Evolutionary conservation across 2,797 vertebrate genomes (phyloP), one percentile per base, ranked within the genome.

Genomic region (Pagetopsis macropterus): DNA sequence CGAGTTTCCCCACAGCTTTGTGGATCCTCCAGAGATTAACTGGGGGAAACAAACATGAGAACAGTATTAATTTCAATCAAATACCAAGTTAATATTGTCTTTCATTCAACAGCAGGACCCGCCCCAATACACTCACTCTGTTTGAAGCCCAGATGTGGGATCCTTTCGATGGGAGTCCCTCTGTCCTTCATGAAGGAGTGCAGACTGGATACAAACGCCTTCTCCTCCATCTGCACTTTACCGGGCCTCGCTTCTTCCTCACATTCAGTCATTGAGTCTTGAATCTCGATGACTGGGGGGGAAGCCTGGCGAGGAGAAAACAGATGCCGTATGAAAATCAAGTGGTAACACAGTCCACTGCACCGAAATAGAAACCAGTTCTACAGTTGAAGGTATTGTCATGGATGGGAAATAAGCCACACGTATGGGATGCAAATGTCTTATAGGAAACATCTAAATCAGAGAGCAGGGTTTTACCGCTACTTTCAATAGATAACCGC

Each of bases 21-120:
- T 96, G 96, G 90, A 99, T 98, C 92, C 94, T 96, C 96, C 97
- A 98, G 55, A 98, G 96, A 87, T 98, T 97, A 91, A 99, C 97
- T 99, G 90, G 8, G 84, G 45, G 45, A 52, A 63, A 49, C 19
- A 50, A 0, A 31, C 3, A 70, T 19, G 7, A 52, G 10, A 27
- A 66, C 19, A 46, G 21, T 1, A 41, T 60, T 40, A 23, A 65
- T 59, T 61, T 40, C 1, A 50, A 21, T 46, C 1, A n/a, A 11
- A 58, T 21, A 56, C 2, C 6, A 37, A 17, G 6, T 56, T 14
- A 66, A 15, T n/a, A 31, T 10, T 43, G 16, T 23, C 40, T 9
- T 27, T 50, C 8, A 45, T n/a, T 19, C 16, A 55, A 27, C 23
- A 60, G 17, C 4, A 33, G 52, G 4, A 44, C 0, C 14, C 2